These are phyloP conservation scores for Anabacerthia variegaticeps DNA, from an alignment of 2,797 vertebrate species.

Conservation along the genomic window DNA sequence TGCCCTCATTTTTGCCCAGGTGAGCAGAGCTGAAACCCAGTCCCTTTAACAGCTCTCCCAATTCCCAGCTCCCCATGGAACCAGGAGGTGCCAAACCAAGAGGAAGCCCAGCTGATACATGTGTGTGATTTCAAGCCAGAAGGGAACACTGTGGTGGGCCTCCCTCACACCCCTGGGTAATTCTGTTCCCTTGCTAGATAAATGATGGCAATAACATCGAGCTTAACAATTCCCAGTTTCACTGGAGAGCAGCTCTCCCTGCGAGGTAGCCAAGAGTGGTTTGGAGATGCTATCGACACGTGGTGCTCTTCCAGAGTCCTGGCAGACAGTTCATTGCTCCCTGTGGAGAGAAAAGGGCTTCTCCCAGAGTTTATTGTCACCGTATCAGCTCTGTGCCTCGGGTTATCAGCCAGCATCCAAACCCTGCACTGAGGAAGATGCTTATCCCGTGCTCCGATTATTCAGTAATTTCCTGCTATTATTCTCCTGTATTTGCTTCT, in stretches of 20 bases:
- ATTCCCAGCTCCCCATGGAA: neutral
- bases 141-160: neutral
- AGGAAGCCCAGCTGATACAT: neutral
- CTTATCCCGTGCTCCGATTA: neutral
- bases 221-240: neutral
- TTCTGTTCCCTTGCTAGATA: neutral
- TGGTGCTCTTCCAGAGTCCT: neutral
- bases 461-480: neutral
- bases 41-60: neutral
- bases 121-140: neutral
- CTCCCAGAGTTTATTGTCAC: neutral
- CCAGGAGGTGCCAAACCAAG: neutral
- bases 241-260: neutral
- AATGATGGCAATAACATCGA: neutral
- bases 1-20: neutral
- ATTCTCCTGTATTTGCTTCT: neutral
- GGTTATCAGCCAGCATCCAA: slow-evolving; percentile 11
- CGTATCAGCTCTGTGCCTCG: neutral
- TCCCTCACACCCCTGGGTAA: neutral
- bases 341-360: neutral
- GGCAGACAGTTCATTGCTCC: neutral
- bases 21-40: neutral
- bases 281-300: neutral
- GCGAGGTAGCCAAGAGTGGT: neutral
- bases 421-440: neutral